A percentile compares a stretch with the other conserved stretches of the same genome.
phyloP scores from a whole-genome alignment of 2,888 invertebrate species.

The Ormyrus nitidulus region DNA sequence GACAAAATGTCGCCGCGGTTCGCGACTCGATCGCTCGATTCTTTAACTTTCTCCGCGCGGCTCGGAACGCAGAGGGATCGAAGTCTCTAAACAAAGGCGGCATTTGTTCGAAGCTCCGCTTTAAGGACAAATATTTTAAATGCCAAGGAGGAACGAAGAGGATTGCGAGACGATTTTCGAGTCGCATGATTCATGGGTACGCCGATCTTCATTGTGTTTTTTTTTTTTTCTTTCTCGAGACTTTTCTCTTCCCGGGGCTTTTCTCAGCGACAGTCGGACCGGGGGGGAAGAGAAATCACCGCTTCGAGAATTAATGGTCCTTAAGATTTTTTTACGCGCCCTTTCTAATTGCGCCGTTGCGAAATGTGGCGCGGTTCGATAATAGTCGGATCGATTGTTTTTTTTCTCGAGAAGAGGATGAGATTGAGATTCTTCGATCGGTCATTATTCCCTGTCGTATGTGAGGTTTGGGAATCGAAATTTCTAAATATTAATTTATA shows the following conservation, averaged over 20 bases:
- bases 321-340: constrained; percentile 14
- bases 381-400: too few species aligned
- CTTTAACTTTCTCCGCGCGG: constrained; percentile 35
- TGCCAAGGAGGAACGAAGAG: neutral
- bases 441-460: too few species aligned
- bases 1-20: constrained; percentile 25
- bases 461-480: too few species aligned
- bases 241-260: neutral
- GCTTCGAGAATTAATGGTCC: constrained; percentile 32
- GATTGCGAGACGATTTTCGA: constrained; percentile 1
- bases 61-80: constrained; percentile 19
- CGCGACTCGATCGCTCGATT: neutral
- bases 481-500: too few species aligned
- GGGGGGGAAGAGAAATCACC: constrained; percentile 19
- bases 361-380: neutral
- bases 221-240: constrained; percentile 4
- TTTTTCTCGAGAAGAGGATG: too few species aligned
- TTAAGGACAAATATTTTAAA: constrained; percentile 47
- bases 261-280: neutral
- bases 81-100: constrained; percentile 31
- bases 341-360: constrained; percentile 33
- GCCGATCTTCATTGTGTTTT: neutral
- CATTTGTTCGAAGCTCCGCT: constrained; percentile 26
- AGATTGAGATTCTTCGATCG: too few species aligned
- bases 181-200: constrained; percentile 20